Evolutionary conservation across 1,140 invertebrate genomes (phyloP).

Genomic region (Laupala kohalensis): DNA sequence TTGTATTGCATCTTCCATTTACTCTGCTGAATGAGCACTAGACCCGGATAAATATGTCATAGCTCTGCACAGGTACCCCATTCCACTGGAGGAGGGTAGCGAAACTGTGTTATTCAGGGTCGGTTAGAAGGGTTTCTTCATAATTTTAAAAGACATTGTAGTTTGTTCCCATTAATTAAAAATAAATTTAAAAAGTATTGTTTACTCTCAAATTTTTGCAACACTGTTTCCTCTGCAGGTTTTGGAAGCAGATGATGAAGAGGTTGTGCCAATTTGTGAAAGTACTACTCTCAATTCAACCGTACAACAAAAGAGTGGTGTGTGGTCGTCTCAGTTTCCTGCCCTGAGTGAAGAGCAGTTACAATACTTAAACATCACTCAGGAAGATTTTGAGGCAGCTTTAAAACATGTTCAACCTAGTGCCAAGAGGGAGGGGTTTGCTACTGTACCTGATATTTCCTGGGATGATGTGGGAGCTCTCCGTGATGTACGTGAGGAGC

Average conservation of each 20-base stretch:
- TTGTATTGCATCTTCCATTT: too few relatives aligned
- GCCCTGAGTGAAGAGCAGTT: constrained; percentile 29
- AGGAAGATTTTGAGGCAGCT: constrained; percentile 64
- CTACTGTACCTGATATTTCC: constrained; percentile 90
- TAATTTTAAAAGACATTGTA: too few relatives aligned
- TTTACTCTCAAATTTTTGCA: too few relatives aligned
- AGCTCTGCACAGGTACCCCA: too few relatives aligned
- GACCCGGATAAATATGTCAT: too few relatives aligned
- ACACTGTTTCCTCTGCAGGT: constrained; percentile 11
- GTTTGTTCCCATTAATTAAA: too few relatives aligned
- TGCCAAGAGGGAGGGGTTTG: constrained; percentile 91
- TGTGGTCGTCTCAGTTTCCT: constrained; percentile 18
- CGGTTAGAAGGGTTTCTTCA: too few relatives aligned
- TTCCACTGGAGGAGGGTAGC: too few relatives aligned
- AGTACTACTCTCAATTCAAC: neutral
- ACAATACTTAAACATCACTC: constrained; percentile 46
- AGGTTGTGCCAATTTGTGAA: neutral
- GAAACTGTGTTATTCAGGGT: too few relatives aligned
- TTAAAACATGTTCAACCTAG: constrained; percentile 79
- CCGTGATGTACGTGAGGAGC: constrained; percentile 70
- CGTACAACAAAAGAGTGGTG: neutral
- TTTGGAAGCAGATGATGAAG: constrained; percentile 9
- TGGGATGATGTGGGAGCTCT: constrained; percentile 96
- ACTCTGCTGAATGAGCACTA: too few relatives aligned
- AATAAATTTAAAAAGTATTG: too few relatives aligned